A percentile compares a stretch with the other conserved stretches of the same genome.
Conservation (phyloP, 2,797 vertebrate genomes). For the Calcarius lapponicus region DNA sequence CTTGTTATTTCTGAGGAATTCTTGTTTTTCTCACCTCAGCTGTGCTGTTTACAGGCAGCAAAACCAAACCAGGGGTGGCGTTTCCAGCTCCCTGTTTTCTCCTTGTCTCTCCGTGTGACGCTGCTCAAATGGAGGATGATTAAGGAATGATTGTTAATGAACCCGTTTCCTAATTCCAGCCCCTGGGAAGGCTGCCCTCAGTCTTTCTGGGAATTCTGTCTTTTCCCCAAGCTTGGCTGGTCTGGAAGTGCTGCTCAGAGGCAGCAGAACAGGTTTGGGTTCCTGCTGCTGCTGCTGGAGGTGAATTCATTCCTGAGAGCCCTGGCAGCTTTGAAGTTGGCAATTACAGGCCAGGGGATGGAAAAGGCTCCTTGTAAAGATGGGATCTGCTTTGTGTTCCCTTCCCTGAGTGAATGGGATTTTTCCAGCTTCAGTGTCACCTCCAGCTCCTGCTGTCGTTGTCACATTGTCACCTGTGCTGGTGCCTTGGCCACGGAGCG, state of each 20-base stretch:
- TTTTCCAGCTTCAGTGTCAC: not conserved
- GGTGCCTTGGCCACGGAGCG: not conserved
- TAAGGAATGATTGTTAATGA: not conserved
- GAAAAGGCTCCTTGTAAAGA: not conserved
- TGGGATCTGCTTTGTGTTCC: not conserved
- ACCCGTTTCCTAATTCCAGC: not conserved
- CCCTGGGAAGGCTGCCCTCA: not conserved
- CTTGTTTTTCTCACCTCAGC: not conserved
- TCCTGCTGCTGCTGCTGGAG: not conserved
- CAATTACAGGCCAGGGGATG: not conserved
- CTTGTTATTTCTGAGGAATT: not conserved
- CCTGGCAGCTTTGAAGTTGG: constrained; percentile 21
- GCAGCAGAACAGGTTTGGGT: constrained; percentile 35
- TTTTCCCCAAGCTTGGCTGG: not conserved
- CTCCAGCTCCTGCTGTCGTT: not conserved
- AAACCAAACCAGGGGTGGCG: not conserved
- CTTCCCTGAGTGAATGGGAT: not conserved
- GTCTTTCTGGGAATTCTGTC: not conserved
- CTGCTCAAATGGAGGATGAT: not conserved
- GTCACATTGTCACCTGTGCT: not conserved
- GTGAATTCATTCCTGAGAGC: not conserved
- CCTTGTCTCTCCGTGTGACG: not conserved
- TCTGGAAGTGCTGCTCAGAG: not conserved
- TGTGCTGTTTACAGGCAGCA: not conserved
- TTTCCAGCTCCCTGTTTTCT: not conserved